A percentile compares a stretch with the other conserved stretches of the same genome.
Evolutionary conservation across 2,113 vertebrate genomes (phyloP).

Genomic region (Neodontobutis hainanensis): DNA sequence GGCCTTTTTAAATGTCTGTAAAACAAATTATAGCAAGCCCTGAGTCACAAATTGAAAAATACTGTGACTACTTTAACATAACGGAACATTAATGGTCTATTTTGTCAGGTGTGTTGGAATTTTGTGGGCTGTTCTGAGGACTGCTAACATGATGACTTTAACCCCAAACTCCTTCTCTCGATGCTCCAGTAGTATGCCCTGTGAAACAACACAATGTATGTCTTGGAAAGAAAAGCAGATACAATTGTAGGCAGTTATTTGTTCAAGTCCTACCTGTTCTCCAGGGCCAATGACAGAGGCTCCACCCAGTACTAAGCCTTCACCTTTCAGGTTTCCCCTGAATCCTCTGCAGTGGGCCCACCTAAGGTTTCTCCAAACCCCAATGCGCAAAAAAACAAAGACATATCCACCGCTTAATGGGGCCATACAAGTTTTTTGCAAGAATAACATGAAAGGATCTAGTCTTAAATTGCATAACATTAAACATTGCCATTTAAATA

Average conservation of each 20-base stretch:
- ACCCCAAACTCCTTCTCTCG: slow-evolving; percentile 94
- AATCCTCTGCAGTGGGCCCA: slow-evolving; percentile 84
- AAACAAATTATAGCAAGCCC: background rate
- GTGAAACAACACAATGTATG: slow-evolving; percentile 4
- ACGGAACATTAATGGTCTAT: slow-evolving; percentile 27
- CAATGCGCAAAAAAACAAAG: slow-evolving; percentile 80
- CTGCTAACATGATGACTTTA: slow-evolving; percentile 81
- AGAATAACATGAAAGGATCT: slow-evolving; percentile 9
- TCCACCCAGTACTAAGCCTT: slow-evolving; percentile 88
- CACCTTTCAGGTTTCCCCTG: slow-evolving; percentile 85
- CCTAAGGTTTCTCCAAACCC: slow-evolving; percentile 86
- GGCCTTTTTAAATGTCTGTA: background rate
- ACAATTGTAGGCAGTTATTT: background rate
- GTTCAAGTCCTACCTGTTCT: slow-evolving; percentile 48
- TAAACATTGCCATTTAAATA: background rate
- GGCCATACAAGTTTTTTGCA: slow-evolving; percentile 90
- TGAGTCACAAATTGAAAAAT: background rate
- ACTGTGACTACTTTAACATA: slow-evolving; percentile 9
- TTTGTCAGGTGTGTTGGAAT: slow-evolving; percentile 20
- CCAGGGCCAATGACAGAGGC: slow-evolving; percentile 75
- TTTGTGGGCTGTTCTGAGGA: slow-evolving; percentile 55
- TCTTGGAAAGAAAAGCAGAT: background rate
- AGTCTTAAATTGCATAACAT: slow-evolving; percentile 6
- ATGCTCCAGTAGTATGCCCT: slow-evolving; percentile 92
- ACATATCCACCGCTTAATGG: slow-evolving; percentile 82